A percentile compares a stretch with the other conserved stretches of the same genome.
These are phyloP conservation scores for Eulithis prunata DNA, from an alignment of 2,888 invertebrate species.

Conservation along the genomic window DNA sequence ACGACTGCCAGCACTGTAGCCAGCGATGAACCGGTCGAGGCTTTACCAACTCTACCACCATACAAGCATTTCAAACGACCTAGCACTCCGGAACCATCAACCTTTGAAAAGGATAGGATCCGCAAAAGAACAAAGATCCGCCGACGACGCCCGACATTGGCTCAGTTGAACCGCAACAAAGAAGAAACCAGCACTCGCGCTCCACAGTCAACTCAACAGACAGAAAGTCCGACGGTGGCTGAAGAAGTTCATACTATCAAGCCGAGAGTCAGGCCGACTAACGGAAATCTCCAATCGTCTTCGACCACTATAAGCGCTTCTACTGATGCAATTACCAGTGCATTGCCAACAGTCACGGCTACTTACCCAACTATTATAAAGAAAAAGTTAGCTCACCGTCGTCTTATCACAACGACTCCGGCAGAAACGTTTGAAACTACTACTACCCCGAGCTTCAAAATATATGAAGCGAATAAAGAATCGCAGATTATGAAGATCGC, in stretches of 20 bases:
- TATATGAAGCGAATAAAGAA: slow-evolving; percentile 64
- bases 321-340: slow-evolving; percentile 77
- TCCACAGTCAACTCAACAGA: slow-evolving; percentile 49
- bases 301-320: slow-evolving; percentile 75
- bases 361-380: slow-evolving; percentile 73
- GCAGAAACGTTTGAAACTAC: slow-evolving; percentile 68
- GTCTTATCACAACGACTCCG: slow-evolving; percentile 62
- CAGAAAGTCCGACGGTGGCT: slow-evolving; percentile 57
- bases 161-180: slow-evolving; percentile 59
- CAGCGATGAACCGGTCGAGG: slow-evolving; percentile 60
- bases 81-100: slow-evolving; percentile 43
- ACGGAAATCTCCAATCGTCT: slow-evolving; percentile 59
- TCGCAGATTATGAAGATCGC: slow-evolving; percentile 82
- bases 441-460: slow-evolving; percentile 57
- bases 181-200: slow-evolving; percentile 58
- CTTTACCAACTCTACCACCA: slow-evolving; percentile 78
- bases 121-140: slow-evolving; percentile 77
- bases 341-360: slow-evolving; percentile 75
- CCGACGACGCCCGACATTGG: slow-evolving; percentile 72
- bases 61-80: slow-evolving; percentile 77
- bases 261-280: slow-evolving; percentile 66
- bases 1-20: slow-evolving; percentile 56
- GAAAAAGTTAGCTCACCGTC: slow-evolving; percentile 70
- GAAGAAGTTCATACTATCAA: slow-evolving; percentile 71
- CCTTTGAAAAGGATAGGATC: slow-evolving; percentile 66